These are phyloP conservation scores for Pterocles orientalis DNA, from an alignment of 2,113 vertebrate species.

Conservation along the genomic window DNA sequence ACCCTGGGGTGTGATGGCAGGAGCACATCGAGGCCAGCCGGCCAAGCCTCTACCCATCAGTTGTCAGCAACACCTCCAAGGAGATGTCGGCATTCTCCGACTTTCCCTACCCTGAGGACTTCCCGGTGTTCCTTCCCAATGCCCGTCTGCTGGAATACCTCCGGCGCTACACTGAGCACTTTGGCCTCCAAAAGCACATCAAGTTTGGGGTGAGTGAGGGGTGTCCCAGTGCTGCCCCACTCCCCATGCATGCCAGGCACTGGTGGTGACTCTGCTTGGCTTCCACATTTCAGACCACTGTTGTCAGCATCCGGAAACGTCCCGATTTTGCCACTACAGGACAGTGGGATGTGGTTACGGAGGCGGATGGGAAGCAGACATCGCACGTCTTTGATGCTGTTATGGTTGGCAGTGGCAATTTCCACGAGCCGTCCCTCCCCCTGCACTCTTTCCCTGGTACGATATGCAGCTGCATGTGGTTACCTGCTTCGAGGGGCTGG, in stretches of 20 bases:
- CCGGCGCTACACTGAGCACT: slow-evolving; percentile 75
- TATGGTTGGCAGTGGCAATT: slow-evolving; percentile 85
- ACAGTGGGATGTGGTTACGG: slow-evolving; percentile 83
- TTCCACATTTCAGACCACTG: slow-evolving; percentile 73
- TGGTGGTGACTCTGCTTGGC: fast-evolving
- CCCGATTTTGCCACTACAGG: slow-evolving; percentile 78
- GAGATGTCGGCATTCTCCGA: slow-evolving; percentile 90
- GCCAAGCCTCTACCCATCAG: slow-evolving; percentile 80
- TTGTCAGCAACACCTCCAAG: slow-evolving; percentile 87
- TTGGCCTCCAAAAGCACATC: slow-evolving; percentile 78
- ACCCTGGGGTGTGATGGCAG: slow-evolving; percentile 8
- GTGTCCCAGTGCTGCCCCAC: fast-evolving
- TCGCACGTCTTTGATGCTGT: slow-evolving; percentile 82
- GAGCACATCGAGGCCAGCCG: slow-evolving; percentile 73
- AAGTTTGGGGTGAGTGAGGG: slow-evolving; percentile 76
- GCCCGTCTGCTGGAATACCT: slow-evolving; percentile 82
- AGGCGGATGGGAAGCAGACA: slow-evolving; percentile 67
- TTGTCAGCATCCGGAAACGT: slow-evolving; percentile 73
- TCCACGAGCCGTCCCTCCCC: slow-evolving; percentile 74
- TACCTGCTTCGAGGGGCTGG: neutral
- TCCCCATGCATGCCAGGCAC: fast-evolving
- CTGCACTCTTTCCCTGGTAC: slow-evolving; percentile 82
- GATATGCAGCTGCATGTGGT: fast-evolving
- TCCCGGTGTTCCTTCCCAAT: slow-evolving; percentile 85
- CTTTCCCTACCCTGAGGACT: slow-evolving; percentile 85